A percentile compares a stretch with the other conserved stretches of the same genome.
phyloP scores from a whole-genome alignment of 2,888 invertebrate species.

The Caenorhabditis becei region DNA sequence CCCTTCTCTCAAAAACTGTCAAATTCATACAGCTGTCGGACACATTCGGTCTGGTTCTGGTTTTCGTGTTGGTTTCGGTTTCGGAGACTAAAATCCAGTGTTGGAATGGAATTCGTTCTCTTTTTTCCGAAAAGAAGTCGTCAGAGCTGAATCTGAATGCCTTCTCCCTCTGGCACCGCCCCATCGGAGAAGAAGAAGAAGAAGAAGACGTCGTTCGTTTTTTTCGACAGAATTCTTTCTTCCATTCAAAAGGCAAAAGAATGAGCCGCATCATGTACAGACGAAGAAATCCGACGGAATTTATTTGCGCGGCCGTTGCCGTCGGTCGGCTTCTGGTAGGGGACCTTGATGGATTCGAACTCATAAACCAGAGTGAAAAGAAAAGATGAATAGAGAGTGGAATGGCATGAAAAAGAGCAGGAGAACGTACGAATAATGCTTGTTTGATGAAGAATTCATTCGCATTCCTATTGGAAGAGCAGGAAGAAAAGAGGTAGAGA shows the following conservation, averaged over 20 bases:
- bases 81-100: constrained; percentile 25
- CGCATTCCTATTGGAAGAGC: background rate
- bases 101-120: background rate
- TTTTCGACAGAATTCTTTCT: constrained; percentile 40
- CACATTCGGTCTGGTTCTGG: constrained; percentile 27
- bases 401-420: constrained; percentile 54
- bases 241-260: constrained; percentile 43
- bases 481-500: constrained; percentile 2
- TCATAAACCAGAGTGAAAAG: constrained; percentile 58
- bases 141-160: constrained; percentile 6
- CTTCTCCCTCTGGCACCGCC: constrained; percentile 10
- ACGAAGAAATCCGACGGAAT: constrained; percentile 40
- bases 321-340: constrained; percentile 19
- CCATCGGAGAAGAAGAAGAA: constrained; percentile 21
- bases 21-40: constrained; percentile 44
- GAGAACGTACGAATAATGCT: constrained; percentile 54
- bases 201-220: constrained; percentile 37
- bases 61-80: background rate
- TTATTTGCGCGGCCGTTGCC: constrained; percentile 18
- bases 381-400: constrained; percentile 45
- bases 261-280: constrained; percentile 47
- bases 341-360: constrained; percentile 60
- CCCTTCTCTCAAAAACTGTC: constrained; percentile 43
- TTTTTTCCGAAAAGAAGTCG: background rate
- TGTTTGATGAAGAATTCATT: constrained; percentile 50